phyloP scores from a whole-genome alignment of 2,888 invertebrate species.

The Caradrina kadenii region DNA sequence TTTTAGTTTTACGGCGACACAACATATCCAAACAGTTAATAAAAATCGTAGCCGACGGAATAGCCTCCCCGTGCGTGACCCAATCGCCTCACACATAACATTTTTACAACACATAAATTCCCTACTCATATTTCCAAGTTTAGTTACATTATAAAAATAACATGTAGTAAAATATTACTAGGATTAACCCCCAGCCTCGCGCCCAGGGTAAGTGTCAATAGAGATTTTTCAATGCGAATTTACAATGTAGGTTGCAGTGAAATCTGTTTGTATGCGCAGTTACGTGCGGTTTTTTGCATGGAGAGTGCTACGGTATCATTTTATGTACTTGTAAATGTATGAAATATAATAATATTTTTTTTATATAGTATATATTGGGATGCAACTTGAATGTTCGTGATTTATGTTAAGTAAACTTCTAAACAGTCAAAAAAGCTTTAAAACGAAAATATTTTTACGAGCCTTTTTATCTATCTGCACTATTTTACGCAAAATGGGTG shows the following conservation, averaged over 20 bases:
- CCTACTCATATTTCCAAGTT: slow-evolving; percentile 73
- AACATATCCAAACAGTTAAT: slow-evolving; percentile 73
- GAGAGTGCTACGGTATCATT: not conserved
- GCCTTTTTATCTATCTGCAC: slow-evolving; percentile 7
- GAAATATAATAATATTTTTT: too few species aligned
- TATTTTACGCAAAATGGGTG: slow-evolving; percentile 37
- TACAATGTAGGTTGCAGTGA: slow-evolving; percentile 35
- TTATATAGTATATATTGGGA: not conserved
- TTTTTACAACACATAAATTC: slow-evolving; percentile 77
- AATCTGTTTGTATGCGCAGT: slow-evolving; percentile 20
- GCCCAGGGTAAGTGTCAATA: slow-evolving; percentile 51
- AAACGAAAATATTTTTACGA: slow-evolving; percentile 7
- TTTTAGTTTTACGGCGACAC: slow-evolving; percentile 64
- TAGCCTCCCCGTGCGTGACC: slow-evolving; percentile 66
- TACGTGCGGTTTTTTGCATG: slow-evolving; percentile 19
- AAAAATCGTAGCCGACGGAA: slow-evolving; percentile 68
- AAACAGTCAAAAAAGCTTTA: not conserved
- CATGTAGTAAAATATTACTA: slow-evolving; percentile 74
- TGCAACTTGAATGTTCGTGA: not conserved
- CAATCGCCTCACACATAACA: slow-evolving; percentile 71
- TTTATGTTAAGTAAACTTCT: not conserved
- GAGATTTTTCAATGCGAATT: slow-evolving; percentile 40
- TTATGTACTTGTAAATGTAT: not conserved
- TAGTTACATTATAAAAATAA: slow-evolving; percentile 78
- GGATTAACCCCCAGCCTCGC: slow-evolving; percentile 44